A percentile compares a stretch with the other conserved stretches of the same genome.
phyloP scores from a whole-genome alignment of 2,888 invertebrate genomes.

The Apamea monoglypha region DNA sequence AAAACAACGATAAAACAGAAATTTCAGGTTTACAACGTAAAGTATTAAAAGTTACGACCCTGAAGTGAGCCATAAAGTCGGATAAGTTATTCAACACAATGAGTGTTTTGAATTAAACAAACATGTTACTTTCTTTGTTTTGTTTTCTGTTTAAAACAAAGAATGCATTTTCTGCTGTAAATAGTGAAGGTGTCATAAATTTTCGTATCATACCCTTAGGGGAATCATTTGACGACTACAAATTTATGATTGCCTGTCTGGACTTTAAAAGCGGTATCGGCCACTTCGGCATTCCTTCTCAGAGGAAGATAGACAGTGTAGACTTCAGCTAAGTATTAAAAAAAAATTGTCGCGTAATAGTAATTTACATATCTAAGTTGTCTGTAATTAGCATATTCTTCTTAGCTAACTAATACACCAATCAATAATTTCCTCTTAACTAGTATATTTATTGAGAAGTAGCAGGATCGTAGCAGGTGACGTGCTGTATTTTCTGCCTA shows the following conservation, averaged over 20 bases:
- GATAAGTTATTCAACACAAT: constrained; percentile 51
- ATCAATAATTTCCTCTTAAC: background rate
- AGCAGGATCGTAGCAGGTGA: too few species aligned
- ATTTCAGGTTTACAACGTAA: constrained; percentile 50
- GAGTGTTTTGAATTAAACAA: constrained; percentile 49
- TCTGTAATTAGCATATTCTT: background rate
- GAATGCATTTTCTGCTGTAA: background rate
- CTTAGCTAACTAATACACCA: background rate
- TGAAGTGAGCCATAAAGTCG: constrained; percentile 44
- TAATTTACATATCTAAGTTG: background rate
- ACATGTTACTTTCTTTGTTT: constrained; percentile 34
- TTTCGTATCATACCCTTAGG: background rate
- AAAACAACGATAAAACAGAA: constrained; percentile 52
- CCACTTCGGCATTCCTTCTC: background rate
- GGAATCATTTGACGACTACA: background rate
- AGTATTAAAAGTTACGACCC: constrained; percentile 60
- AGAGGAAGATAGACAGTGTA: background rate
- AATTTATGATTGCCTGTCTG: background rate
- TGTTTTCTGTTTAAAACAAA: constrained; percentile 7
- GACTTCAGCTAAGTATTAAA: background rate
- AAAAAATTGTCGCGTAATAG: background rate
- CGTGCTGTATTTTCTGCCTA: too few species aligned
- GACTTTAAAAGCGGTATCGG: too few species aligned
- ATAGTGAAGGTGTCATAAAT: constrained; percentile 15
- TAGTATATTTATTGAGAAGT: too few species aligned